phyloP scores from a whole-genome alignment of 1,140 invertebrate genomes.

The Drosophila punjabiensis region DNA sequence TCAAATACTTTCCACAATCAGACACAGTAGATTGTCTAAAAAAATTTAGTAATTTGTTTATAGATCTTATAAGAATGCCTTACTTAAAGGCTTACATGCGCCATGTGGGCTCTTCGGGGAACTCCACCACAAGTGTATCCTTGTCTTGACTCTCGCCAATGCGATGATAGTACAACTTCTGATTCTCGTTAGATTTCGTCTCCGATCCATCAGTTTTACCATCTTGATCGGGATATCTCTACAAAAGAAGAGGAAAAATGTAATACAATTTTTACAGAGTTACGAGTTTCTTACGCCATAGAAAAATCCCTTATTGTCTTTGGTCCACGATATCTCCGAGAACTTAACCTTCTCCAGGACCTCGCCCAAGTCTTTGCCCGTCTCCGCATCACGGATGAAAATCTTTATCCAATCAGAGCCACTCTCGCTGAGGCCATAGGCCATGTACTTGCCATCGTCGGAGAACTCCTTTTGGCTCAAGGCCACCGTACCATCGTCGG shows the following conservation, averaged over 20 bases:
- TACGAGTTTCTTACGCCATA: slow-evolving; percentile 90
- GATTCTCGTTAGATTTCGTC: slow-evolving; percentile 93
- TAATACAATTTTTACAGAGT: slow-evolving; percentile 15
- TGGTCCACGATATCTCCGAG: slow-evolving; percentile 96
- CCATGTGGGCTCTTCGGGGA: slow-evolving; percentile 96
- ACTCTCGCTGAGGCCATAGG: slow-evolving; percentile 95
- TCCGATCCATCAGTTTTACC: slow-evolving; percentile 96
- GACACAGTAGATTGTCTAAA: slow-evolving; percentile 89
- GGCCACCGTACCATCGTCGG: slow-evolving; percentile 96
- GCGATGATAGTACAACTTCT: slow-evolving; percentile 97
- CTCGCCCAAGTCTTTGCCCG: slow-evolving; percentile 95
- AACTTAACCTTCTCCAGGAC: slow-evolving; percentile 96
- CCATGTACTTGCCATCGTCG: slow-evolving; percentile 95
- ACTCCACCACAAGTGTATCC: slow-evolving; percentile 96
- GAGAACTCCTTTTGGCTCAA: slow-evolving; percentile 93
- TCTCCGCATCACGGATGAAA: slow-evolving; percentile 92
- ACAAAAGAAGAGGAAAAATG: not conserved
- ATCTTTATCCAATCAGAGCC: slow-evolving; percentile 99
- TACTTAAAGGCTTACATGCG: slow-evolving; percentile 90
- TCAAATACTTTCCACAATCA: slow-evolving; percentile 95
- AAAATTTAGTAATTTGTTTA: not conserved
- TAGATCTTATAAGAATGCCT: not conserved
- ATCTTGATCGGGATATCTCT: slow-evolving; percentile 90
- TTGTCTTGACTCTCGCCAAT: slow-evolving; percentile 94
- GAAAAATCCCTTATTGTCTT: slow-evolving; percentile 97